Conservation (phyloP, 2,888 invertebrate genomes). For the Drosophila tanythrix region DNA sequence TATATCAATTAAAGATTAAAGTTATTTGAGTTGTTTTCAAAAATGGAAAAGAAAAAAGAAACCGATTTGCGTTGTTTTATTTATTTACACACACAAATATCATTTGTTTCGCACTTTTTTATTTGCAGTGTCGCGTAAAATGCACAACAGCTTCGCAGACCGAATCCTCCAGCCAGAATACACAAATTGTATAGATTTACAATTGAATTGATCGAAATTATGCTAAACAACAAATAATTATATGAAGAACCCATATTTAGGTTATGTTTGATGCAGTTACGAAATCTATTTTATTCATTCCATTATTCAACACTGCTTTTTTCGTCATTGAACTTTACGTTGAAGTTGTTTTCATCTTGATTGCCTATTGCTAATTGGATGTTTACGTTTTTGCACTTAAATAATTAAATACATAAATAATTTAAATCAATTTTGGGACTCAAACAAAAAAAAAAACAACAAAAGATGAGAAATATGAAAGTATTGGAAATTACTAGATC, state of each 20-base stretch:
- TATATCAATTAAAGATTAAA: constrained; percentile 28
- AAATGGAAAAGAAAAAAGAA: constrained; percentile 4
- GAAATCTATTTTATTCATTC: constrained; percentile 30
- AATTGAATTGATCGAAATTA: constrained; percentile 30
- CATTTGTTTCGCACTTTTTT: constrained; percentile 35
- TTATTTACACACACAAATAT: constrained; percentile 16
- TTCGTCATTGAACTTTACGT: constrained; percentile 26
- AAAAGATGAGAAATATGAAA: constrained; percentile 29
- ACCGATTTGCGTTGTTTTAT: constrained; percentile 23
- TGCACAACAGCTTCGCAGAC: constrained; percentile 63
- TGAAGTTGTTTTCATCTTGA: constrained; percentile 39
- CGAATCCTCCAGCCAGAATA: constrained; percentile 54
- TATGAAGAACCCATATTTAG: constrained; percentile 8
- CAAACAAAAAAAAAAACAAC: constrained; percentile 38
- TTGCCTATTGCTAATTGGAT: constrained; percentile 36
- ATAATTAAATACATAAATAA: constrained; percentile 47
- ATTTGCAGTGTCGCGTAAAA: constrained; percentile 69
- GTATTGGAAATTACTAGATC: constrained; percentile 27
- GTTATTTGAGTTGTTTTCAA: constrained; percentile 34
- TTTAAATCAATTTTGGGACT: constrained; percentile 78
- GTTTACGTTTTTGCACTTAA: constrained; percentile 62
- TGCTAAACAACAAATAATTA: neutral
- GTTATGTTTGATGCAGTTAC: constrained; percentile 27
- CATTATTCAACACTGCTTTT: constrained; percentile 17
- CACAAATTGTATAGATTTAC: constrained; percentile 41